A percentile compares a stretch with the other conserved stretches of the same genome.
These are phyloP conservation scores for Murina feae DNA, from an alignment of 2,113 vertebrate genomes.

Conservation along the genomic window DNA sequence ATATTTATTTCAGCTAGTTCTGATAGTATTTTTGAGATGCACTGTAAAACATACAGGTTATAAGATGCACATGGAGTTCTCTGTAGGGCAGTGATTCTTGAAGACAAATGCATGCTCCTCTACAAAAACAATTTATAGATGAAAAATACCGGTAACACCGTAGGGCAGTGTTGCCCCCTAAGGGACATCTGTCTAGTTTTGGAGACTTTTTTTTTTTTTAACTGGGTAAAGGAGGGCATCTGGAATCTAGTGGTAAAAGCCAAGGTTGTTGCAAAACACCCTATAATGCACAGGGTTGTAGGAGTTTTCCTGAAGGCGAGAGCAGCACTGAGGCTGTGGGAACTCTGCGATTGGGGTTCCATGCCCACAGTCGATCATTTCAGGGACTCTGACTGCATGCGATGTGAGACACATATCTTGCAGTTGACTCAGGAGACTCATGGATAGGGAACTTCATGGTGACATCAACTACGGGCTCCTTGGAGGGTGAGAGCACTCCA, in stretches of 20 bases:
- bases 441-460: not conserved
- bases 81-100: not conserved
- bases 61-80: not conserved
- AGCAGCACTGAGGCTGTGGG: not conserved
- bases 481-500: not conserved
- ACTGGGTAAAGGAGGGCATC: not conserved
- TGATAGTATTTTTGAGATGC: not conserved
- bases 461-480: not conserved
- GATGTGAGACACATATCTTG: not conserved
- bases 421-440: not conserved
- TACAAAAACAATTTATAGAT: too few species aligned
- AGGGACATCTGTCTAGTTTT: not conserved
- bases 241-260: not conserved
- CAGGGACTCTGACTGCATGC: not conserved
- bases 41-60: not conserved
- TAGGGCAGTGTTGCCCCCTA: not conserved
- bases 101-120: too few species aligned
- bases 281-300: not conserved
- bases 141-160: too few species aligned
- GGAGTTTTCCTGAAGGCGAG: not conserved
- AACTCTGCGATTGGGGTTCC: fast-evolving
- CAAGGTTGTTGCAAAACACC: not conserved
- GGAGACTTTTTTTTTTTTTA: not conserved
- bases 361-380: not conserved
- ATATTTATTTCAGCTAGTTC: not conserved